A percentile compares a stretch with the other conserved stretches of the same genome.
Conservation (phyloP, 2,113 vertebrate species). For the Saimiri boliviensis region DNA sequence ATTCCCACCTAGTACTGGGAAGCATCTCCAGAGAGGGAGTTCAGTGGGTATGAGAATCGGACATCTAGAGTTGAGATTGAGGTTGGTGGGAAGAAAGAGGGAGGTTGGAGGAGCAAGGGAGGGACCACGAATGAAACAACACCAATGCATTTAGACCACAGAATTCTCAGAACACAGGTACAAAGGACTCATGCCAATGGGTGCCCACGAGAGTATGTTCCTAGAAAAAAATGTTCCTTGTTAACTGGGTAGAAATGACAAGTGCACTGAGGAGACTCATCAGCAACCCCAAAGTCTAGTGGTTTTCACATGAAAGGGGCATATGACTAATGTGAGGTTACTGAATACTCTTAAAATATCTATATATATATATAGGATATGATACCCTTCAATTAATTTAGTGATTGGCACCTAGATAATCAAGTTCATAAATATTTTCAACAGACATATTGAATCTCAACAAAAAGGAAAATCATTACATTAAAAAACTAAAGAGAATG, state of each 20-base stretch:
- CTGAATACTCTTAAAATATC: neutral
- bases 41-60: neutral
- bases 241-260: neutral
- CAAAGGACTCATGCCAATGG: neutral
- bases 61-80: neutral
- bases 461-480: neutral
- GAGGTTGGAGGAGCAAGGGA: neutral
- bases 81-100: too few relatives aligned
- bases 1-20: neutral
- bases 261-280: neutral
- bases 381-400: neutral
- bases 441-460: neutral
- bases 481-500: neutral
- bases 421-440: constrained; percentile 28
- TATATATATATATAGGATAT: neutral
- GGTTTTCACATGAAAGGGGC: constrained; percentile 10
- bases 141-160: neutral
- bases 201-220: neutral
- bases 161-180: neutral
- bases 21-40: neutral
- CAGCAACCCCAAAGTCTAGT: neutral
- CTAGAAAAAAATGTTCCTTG: neutral
- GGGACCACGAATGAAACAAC: neutral
- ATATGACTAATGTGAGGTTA: neutral
- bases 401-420: neutral